These are phyloP conservation scores for Caenorhabditis macrosperma DNA, from an alignment of 2,888 invertebrate species.

Conservation along the genomic window DNA sequence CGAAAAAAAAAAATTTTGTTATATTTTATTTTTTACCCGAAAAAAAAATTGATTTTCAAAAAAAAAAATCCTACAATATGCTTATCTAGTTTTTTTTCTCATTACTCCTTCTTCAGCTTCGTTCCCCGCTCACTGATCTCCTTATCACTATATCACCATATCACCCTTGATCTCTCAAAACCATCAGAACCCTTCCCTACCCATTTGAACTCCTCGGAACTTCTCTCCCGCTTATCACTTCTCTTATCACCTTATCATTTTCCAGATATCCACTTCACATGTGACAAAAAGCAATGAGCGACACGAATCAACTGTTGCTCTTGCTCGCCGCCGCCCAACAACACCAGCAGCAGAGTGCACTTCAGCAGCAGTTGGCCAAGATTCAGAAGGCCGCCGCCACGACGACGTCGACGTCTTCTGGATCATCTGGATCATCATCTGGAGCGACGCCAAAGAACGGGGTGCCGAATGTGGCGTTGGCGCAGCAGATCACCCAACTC, in stretches of 20 bases:
- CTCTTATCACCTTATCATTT: not conserved
- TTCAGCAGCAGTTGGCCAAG: constrained; percentile 17
- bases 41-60: no score
- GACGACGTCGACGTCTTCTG: not conserved
- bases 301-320: constrained; percentile 53
- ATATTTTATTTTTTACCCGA: no score
- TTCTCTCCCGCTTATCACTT: not conserved
- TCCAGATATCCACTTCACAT: constrained; percentile 1
- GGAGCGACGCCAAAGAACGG: no score
- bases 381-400: constrained; percentile 7
- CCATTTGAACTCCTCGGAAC: not conserved
- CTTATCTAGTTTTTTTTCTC: no score
- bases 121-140: no score
- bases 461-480: constrained; percentile 3
- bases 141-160: no score
- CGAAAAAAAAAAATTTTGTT: no score
- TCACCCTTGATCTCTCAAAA: no score
- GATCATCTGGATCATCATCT: not conserved
- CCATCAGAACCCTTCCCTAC: no score
- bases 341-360: constrained; percentile 25
- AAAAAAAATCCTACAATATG: no score
- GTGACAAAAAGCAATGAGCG: not conserved
- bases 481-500: constrained; percentile 24
- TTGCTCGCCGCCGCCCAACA: constrained; percentile 59
- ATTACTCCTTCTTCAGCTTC: no score